phyloP scores from a whole-genome alignment of 2,888 invertebrate species.

The Neocrepidodera transversa region DNA sequence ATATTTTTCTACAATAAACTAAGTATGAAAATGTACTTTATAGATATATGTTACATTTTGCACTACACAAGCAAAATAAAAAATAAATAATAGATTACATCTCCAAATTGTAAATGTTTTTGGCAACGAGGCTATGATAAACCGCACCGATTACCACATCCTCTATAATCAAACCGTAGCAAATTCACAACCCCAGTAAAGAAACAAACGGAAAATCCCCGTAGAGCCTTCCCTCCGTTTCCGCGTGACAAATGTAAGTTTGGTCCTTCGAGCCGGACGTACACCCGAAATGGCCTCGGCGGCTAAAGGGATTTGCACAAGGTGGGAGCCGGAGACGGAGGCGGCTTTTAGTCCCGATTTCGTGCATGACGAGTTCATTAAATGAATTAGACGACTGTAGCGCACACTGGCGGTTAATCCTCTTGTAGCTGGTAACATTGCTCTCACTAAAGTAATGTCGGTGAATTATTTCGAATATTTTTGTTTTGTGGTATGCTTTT shows the following conservation, averaged over 20 bases:
- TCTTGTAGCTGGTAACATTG: slow-evolving; percentile 8
- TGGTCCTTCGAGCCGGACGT: slow-evolving; percentile 47
- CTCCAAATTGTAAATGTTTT: no score
- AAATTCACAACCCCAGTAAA: no score
- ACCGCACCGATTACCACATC: neutral
- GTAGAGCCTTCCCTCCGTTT: slow-evolving; percentile 23
- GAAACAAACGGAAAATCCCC: slow-evolving; percentile 24
- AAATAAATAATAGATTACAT: no score
- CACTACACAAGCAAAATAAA: no score
- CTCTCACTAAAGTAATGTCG: slow-evolving; percentile 11
- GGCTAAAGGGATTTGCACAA: slow-evolving; percentile 55
- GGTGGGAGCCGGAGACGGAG: slow-evolving; percentile 53
- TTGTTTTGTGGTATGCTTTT: no score
- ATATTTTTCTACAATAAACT: no score
- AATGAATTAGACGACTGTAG: slow-evolving; percentile 51
- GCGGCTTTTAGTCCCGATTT: slow-evolving; percentile 52
- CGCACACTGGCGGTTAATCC: slow-evolving; percentile 21
- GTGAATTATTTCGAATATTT: slow-evolving; percentile 8
- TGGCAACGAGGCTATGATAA: no score
- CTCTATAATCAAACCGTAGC: neutral
- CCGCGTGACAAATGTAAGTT: slow-evolving; percentile 56
- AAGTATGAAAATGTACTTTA: no score
- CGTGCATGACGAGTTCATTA: slow-evolving; percentile 57
- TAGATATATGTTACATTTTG: no score
- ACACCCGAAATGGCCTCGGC: slow-evolving; percentile 55